Evolutionary conservation across 2,888 invertebrate species (phyloP), one percentile per base, ranked within the genome.

Genomic region (Tetheella fluctuosa): DNA sequence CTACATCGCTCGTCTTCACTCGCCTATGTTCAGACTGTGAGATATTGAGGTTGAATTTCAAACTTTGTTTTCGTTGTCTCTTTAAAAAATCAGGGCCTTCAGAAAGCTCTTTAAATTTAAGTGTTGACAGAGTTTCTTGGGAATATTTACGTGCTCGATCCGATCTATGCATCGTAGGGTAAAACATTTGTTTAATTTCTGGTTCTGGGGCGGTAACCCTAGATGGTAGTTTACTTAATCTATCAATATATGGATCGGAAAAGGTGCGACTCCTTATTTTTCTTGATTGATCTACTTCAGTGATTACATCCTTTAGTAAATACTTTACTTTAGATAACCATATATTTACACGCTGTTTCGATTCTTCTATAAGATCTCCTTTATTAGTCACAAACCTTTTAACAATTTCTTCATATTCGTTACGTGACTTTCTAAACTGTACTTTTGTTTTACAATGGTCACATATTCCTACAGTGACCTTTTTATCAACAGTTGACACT

Each of bases 401-500:
- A 15, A 80, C 66, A 63, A 80, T 69, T 73, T 85, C 65, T 69
- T 84, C 59, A 73, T 89, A 81, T 77, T 80, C 34, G 73, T 73
- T 56, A 79, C 89, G 78, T 74, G 83, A 62, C 70, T 77, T 71
- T 37, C 58, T 59, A 48, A 59, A 57, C 59, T 59, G 58, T 25
- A 59, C 53, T 71, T 76, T 77, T 10, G 59, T 63, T 58, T 65
- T 77, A 68, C 90, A 90, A 63, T 85, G 83, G 39, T 84, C 76
- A 64, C 90, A 90, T 62, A 90, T 70, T 42, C 82, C 80, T 59
- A 79, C 69, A n/a, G 84, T 68, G 62, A 73, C 70, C 13, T 78
- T 78, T 68, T 67, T 80, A 52, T 78, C 71, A 60, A 84, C 70
- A 37, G 63, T 67, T 52, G 77, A 69, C 52, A 80, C 60, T 63